Percentiles rank a stretch among this genome's conserved stretches.
phyloP scores from a whole-genome alignment of 2,888 invertebrate species.

The Pseudococcus jackbeardsleyi region DNA sequence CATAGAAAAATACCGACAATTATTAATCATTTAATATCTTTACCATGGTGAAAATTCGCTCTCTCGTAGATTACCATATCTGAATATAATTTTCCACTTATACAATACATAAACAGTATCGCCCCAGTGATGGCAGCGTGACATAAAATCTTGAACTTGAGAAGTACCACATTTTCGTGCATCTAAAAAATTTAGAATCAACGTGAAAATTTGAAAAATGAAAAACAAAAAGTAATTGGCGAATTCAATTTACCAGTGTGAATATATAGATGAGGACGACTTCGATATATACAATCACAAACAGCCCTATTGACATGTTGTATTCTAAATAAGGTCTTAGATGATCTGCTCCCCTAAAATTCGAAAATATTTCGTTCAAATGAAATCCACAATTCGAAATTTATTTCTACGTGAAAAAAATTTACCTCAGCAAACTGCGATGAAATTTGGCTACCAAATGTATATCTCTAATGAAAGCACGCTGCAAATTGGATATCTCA shows the following conservation, averaged over 20 bases:
- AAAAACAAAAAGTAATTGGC: background rate
- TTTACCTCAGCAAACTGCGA: background rate
- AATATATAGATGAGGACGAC: constrained; percentile 22
- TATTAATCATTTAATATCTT: background rate
- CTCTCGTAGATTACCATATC: background rate
- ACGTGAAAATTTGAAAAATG: background rate
- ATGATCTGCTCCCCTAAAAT: background rate
- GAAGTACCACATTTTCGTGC: background rate
- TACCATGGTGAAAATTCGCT: background rate
- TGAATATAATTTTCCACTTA: constrained; percentile 12
- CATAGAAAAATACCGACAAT: background rate
- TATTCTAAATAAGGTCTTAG: background rate
- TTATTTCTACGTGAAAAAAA: background rate
- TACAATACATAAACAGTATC: background rate
- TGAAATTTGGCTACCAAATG: constrained; percentile 13
- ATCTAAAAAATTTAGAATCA: background rate
- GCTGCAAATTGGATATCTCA: background rate
- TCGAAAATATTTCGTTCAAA: background rate
- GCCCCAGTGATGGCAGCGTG: background rate
- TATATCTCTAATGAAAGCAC: background rate
- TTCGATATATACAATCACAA: background rate
- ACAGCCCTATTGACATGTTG: constrained; percentile 7
- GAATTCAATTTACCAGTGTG: background rate
- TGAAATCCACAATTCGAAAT: background rate
- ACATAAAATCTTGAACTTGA: background rate